These are phyloP conservation scores for Griposia aprilina DNA, from an alignment of 2,888 invertebrate species.

Conservation along the genomic window DNA sequence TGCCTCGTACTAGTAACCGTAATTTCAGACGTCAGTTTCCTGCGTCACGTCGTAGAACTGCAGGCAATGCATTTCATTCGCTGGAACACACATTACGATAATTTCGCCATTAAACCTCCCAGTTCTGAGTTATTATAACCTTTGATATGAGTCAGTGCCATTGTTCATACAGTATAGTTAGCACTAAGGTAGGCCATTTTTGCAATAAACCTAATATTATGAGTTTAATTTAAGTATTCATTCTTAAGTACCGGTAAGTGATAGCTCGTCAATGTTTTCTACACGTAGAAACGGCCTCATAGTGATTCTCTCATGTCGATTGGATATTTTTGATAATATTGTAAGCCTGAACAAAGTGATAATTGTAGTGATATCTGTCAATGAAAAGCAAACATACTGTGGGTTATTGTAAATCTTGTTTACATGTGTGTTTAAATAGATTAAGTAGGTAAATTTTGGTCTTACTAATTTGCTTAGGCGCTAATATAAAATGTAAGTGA, in stretches of 20 bases:
- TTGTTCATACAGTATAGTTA: constrained; percentile 50
- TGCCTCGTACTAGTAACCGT: neutral
- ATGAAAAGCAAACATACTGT: neutral
- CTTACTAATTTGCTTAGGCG: neutral
- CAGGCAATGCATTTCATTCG: constrained; percentile 25
- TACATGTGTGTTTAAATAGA: neutral
- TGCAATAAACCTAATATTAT: too few relatives aligned
- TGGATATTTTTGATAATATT: neutral
- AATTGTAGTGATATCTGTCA: constrained; percentile 9
- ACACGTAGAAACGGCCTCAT: neutral
- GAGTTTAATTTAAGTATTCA: neutral
- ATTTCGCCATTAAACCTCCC: constrained; percentile 1
- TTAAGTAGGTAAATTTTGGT: constrained; percentile 1
- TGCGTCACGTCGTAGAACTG: constrained; percentile 14
- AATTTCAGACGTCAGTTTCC: neutral
- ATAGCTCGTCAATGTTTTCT: neutral
- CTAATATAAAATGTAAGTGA: neutral
- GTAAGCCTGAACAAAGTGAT: neutral
- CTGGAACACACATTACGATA: constrained; percentile 19
- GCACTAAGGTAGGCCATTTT: constrained; percentile 37
- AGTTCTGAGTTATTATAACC: constrained; percentile 5
- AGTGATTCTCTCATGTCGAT: neutral
- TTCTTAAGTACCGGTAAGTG: neutral
- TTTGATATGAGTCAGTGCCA: constrained; percentile 35
- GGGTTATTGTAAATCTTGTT: neutral